A percentile compares a stretch with the other conserved stretches of the same genome.
Evolutionary conservation across 2,888 invertebrate species (phyloP).

Genomic region (Alloscopus bannaensis): DNA sequence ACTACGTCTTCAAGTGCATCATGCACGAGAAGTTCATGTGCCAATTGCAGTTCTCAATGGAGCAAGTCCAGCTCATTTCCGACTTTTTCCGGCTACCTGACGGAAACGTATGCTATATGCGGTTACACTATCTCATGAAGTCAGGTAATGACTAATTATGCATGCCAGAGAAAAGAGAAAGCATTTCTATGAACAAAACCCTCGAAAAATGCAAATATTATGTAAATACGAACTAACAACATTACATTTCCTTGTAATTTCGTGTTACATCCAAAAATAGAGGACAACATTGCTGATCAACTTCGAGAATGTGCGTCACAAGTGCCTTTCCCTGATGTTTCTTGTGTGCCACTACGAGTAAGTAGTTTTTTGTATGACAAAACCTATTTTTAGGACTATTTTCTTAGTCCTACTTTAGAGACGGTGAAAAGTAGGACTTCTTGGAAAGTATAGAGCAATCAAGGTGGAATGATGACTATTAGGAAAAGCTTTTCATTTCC

Average conservation of each 20-base stretch:
- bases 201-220: slow-evolving; percentile 3
- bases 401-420: neutral
- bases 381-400: slow-evolving; percentile 21
- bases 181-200: too few relatives aligned
- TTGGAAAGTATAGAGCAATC: too few relatives aligned
- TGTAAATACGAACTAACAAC: neutral
- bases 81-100: slow-evolving; percentile 72
- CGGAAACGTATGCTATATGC: slow-evolving; percentile 69
- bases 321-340: slow-evolving; percentile 69
- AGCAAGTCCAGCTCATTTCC: slow-evolving; percentile 68
- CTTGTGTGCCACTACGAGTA: slow-evolving; percentile 66
- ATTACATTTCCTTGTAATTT: neutral
- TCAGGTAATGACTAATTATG: slow-evolving; percentile 56
- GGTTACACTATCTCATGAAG: slow-evolving; percentile 71
- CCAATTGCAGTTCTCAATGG: slow-evolving; percentile 68
- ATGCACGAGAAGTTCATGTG: slow-evolving; percentile 72
- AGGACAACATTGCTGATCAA: slow-evolving; percentile 71
- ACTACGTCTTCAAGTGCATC: slow-evolving; percentile 71
- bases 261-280: slow-evolving; percentile 56
- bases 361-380: slow-evolving; percentile 9
- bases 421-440: neutral
- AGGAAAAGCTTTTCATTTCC: slow-evolving; percentile 14
- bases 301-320: slow-evolving; percentile 71
- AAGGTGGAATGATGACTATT: too few relatives aligned
- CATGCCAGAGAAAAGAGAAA: neutral